Percentiles rank a stretch among this genome's conserved stretches.
Conservation (phyloP, 1,140 invertebrate genomes). For the Aphelenchoides fujianensis region DNA sequence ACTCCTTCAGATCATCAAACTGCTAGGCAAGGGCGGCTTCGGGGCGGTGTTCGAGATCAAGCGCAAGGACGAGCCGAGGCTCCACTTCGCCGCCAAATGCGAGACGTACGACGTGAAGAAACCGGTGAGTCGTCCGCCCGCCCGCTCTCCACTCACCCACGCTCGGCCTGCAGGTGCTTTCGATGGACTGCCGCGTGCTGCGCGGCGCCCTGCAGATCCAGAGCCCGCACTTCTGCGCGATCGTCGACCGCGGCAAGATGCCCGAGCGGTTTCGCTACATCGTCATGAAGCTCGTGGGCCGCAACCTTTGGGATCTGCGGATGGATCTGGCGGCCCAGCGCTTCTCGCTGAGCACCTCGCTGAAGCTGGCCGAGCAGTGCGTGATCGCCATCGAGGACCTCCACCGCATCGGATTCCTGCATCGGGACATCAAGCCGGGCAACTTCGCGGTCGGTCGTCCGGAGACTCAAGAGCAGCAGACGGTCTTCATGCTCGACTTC, state of each 20-base stretch:
- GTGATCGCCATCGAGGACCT: slow-evolving; percentile 51
- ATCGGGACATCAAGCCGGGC: slow-evolving; percentile 37
- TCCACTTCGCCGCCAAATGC: slow-evolving; percentile 24
- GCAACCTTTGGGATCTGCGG: slow-evolving; percentile 47
- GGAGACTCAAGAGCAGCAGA: slow-evolving; percentile 28
- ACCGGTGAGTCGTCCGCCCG: neutral
- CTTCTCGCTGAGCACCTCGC: slow-evolving; percentile 46
- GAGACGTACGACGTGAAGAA: slow-evolving; percentile 31
- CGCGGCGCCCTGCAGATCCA: slow-evolving; percentile 26
- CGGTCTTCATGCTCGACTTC: slow-evolving; percentile 35
- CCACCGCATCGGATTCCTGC: slow-evolving; percentile 30
- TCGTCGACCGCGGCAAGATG: slow-evolving; percentile 29
- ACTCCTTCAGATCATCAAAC: slow-evolving; percentile 27
- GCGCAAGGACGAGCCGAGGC: slow-evolving; percentile 2
- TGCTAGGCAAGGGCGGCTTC: slow-evolving; percentile 30
- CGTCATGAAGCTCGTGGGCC: slow-evolving; percentile 42
- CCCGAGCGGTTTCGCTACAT: slow-evolving; percentile 18
- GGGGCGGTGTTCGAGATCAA: slow-evolving; percentile 30
- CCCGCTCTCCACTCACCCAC: neutral
- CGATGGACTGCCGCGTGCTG: slow-evolving; percentile 33
- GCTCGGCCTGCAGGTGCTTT: slow-evolving; percentile 2
- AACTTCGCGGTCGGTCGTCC: slow-evolving; percentile 34
- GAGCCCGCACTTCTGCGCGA: slow-evolving; percentile 27
- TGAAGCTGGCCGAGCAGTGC: slow-evolving; percentile 37
- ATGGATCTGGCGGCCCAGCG: slow-evolving; percentile 15